phyloP scores from a whole-genome alignment of 2,797 vertebrate species.

The Bradypodion ventrale region DNA sequence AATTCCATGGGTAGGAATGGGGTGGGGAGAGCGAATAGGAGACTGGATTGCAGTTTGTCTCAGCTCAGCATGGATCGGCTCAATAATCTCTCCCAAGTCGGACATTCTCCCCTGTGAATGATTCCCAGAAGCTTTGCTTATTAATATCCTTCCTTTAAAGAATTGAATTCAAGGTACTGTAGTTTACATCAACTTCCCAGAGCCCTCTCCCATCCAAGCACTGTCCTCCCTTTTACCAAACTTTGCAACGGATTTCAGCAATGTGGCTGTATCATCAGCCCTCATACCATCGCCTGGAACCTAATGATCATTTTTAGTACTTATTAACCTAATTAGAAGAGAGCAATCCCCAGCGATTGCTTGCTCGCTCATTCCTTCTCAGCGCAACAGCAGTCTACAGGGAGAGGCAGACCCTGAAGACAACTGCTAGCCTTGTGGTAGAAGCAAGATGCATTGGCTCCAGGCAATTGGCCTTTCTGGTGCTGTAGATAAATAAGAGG shows the following conservation, averaged over 20 bases:
- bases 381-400: not conserved
- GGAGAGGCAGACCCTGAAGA: not conserved
- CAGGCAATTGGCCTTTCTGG: not conserved
- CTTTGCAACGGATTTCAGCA: too few relatives aligned
- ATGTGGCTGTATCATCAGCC: not conserved
- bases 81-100: not conserved
- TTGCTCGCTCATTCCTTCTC: not conserved
- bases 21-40: not conserved
- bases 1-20: not conserved
- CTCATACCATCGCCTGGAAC: not conserved
- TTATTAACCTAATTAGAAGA: constrained; percentile 4
- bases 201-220: not conserved
- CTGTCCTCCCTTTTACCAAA: too few relatives aligned
- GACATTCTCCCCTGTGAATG: not conserved
- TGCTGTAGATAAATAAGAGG: not conserved
- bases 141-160: not conserved
- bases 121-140: not conserved
- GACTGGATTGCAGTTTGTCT: not conserved
- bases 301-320: not conserved
- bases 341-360: not conserved
- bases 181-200: not conserved
- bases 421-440: too few relatives aligned
- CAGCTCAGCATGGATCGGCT: not conserved
- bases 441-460: not conserved
- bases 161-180: too few relatives aligned